Percentiles rank a stretch among this genome's conserved stretches.
Evolutionary conservation across 2,888 invertebrate genomes (phyloP).

Genomic region (Thyatira batis): DNA sequence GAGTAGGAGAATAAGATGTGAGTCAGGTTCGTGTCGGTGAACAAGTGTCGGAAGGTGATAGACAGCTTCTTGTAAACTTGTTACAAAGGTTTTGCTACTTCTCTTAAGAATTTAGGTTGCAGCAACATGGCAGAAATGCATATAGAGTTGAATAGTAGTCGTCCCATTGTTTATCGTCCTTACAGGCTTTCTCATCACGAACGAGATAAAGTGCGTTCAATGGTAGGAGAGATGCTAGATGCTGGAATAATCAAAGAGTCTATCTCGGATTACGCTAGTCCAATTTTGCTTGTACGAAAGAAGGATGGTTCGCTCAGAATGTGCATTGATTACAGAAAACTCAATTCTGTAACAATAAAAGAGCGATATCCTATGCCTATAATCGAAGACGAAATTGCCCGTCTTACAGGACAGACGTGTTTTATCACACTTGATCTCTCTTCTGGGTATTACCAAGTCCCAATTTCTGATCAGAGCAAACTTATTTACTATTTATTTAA

Average conservation of each 20-base stretch:
- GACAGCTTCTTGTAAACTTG: no score
- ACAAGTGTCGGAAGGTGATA: no score
- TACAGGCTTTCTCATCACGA: slow-evolving; percentile 22
- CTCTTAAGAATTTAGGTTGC: slow-evolving; percentile 17
- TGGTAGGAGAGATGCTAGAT: neutral
- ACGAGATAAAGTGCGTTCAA: slow-evolving; percentile 15
- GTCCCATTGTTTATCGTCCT: slow-evolving; percentile 24
- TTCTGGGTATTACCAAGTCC: no score
- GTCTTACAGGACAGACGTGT: slow-evolving; percentile 16
- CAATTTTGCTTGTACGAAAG: no score
- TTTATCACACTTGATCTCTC: slow-evolving; percentile 20
- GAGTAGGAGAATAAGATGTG: no score
- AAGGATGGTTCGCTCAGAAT: neutral
- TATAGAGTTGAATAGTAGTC: slow-evolving; percentile 12
- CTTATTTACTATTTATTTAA: no score
- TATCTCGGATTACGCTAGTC: neutral
- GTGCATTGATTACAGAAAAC: neutral
- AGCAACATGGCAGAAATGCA: slow-evolving; percentile 21
- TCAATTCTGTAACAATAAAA: slow-evolving; percentile 12
- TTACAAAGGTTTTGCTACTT: slow-evolving; percentile 4
- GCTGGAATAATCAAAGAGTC: no score
- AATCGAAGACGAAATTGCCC: slow-evolving; percentile 24
- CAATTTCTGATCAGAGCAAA: slow-evolving; percentile 14
- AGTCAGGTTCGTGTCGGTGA: no score
- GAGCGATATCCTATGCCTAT: slow-evolving; percentile 22